phyloP scores from a whole-genome alignment of 2,888 invertebrate species.

The Stictocephala bisonia region DNA sequence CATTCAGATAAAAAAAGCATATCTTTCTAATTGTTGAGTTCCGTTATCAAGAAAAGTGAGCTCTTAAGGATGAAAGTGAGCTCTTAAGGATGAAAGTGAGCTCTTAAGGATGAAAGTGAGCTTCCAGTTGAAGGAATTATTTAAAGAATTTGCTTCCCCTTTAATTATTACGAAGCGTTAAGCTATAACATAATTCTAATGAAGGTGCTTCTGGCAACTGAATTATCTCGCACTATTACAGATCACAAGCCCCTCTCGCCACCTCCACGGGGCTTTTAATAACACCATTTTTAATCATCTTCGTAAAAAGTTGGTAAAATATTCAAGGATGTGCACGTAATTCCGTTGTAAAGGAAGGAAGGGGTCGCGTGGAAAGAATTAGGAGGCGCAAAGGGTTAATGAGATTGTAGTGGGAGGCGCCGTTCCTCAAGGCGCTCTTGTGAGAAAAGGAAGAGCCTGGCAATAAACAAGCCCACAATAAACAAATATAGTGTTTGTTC shows the following conservation, averaged over 20 bases:
- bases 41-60: no score
- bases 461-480: no score
- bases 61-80: no score
- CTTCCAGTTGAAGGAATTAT: slow-evolving; percentile 23
- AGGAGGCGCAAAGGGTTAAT: slow-evolving; percentile 3
- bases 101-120: slow-evolving; percentile 17
- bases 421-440: no score
- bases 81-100: no score
- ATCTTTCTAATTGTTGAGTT: no score
- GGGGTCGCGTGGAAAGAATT: neutral
- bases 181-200: slow-evolving; percentile 41
- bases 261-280: slow-evolving; percentile 43
- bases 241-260: slow-evolving; percentile 33
- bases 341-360: slow-evolving; percentile 32
- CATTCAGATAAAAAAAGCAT: no score
- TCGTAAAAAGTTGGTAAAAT: slow-evolving; percentile 47
- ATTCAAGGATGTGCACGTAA: slow-evolving; percentile 49
- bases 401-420: slow-evolving; percentile 23
- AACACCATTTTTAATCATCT: slow-evolving; percentile 50
- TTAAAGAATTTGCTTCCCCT: slow-evolving; percentile 39
- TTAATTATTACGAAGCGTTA: slow-evolving; percentile 39
- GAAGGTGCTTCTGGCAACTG: slow-evolving; percentile 28
- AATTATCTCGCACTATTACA: slow-evolving; percentile 38
- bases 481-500: no score
- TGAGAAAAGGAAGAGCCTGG: no score